Conservation (phyloP, 1,140 invertebrate species). For the Brevipalpus yothersi region DNA sequence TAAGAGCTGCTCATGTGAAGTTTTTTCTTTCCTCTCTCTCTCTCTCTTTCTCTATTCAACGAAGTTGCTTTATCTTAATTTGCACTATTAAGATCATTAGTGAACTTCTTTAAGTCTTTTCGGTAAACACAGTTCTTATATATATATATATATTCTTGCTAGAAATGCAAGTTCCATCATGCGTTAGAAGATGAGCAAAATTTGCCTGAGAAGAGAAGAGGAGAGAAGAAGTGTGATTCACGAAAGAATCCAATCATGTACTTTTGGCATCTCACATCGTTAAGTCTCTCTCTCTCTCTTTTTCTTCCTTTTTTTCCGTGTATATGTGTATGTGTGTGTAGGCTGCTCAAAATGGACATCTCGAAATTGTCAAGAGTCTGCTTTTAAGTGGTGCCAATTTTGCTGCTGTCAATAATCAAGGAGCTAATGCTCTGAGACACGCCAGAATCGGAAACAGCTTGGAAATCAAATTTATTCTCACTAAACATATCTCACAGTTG, state of each 20-base stretch:
- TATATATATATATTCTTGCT: no score
- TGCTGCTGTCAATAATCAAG: not conserved
- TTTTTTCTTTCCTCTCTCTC: no score
- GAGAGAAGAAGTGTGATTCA: no score
- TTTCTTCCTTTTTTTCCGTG: not conserved
- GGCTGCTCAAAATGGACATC: constrained; percentile 10
- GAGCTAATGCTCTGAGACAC: not conserved
- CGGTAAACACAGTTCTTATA: not conserved
- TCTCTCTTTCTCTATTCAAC: no score
- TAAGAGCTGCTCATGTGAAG: no score
- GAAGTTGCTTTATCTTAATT: not conserved
- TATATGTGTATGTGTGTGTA: no score
- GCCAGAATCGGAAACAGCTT: not conserved
- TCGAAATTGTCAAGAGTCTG: constrained; percentile 11
- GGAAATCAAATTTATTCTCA: not conserved
- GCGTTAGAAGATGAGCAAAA: no score
- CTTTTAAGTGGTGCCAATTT: constrained; percentile 13
- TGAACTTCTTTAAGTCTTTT: not conserved
- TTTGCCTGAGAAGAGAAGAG: no score
- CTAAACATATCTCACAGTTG: not conserved
- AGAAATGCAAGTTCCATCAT: no score
- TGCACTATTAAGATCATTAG: not conserved
- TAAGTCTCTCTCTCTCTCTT: not conserved
- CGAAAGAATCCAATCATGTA: no score
- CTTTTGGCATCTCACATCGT: no score